These are phyloP conservation scores for Pinctada fucata DNA, from an alignment of 2,888 invertebrate genomes.

Conservation along the genomic window DNA sequence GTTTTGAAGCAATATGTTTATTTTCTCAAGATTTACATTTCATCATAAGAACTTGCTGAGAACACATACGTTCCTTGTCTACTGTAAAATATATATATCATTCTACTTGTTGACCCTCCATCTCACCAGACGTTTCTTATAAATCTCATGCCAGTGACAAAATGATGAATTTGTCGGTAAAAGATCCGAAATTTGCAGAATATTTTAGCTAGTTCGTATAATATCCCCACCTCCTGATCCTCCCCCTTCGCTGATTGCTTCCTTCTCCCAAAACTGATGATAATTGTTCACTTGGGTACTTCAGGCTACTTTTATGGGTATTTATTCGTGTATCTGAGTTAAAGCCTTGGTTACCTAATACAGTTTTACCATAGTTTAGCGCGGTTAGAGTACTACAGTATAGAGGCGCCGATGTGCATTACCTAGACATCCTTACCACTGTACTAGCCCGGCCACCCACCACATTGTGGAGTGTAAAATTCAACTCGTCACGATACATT, in stretches of 20 bases:
- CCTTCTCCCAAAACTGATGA: no score
- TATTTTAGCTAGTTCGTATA: no score
- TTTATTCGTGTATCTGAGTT: background rate
- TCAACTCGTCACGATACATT: background rate
- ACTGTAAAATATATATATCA: background rate
- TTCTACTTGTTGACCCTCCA: background rate
- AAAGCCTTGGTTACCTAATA: background rate
- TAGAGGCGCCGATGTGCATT: background rate
- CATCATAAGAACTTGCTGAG: conserved; percentile 2
- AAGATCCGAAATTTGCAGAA: background rate
- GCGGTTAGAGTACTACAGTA: background rate
- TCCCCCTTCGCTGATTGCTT: no score
- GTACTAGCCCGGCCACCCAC: background rate
- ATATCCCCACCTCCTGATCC: no score
- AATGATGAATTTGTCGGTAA: background rate
- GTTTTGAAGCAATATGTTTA: conserved; percentile 34
- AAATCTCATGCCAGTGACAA: background rate
- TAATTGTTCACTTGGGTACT: no score
- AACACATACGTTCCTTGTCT: conserved; percentile 2
- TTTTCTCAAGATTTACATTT: conserved; percentile 30
- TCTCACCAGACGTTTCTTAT: background rate
- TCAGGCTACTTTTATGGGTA: no score
- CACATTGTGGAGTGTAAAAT: background rate
- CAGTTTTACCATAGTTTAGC: background rate
- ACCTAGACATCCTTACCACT: background rate